Base-by-base conservation (phyloP, 2,888 invertebrate species). In the Lobophora halterata region DNA sequence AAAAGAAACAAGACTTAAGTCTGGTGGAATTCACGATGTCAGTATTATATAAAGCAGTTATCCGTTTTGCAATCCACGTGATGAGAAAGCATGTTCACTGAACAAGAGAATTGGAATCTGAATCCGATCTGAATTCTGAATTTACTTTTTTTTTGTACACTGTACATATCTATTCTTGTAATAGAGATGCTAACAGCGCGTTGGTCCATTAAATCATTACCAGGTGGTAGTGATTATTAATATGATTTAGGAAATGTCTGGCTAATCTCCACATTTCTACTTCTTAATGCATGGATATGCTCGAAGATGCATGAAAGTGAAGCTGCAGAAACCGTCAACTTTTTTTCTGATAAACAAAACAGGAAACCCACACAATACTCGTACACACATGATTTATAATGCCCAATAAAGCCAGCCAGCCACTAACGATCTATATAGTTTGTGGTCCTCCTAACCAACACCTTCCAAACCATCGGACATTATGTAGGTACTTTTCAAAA, bases 371-470 rank as follows among this genome's bases (percentile, higher is more conserved):
- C 81, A 81, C 81, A 79, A 79, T 73, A n/a, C n/a, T n/a, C n/a
- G n/a, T n/a, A n/a, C n/a, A n/a, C n/a, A n/a, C n/a, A 61, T 71
- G 74, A 81, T 80, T 79, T 78, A 80, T 77, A 67, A 63, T 74
- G 73, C 65, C 58, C 66, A 72, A 76, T 74, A 76, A 76, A 82
- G n/a, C n/a, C n/a, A n/a, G n/a, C n/a, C n/a, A n/a, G n/a, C n/a
- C n/a, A n/a, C n/a, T n/a, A n/a, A n/a, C n/a, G n/a, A n/a, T n/a
- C n/a, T n/a, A n/a, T n/a, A n/a, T n/a, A n/a, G n/a, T n/a, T n/a
- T n/a, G n/a, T n/a, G n/a, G n/a, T n/a, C n/a, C n/a, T n/a, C n/a
- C n/a, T n/a, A n/a, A n/a, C n/a, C n/a, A n/a, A n/a, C n/a, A n/a
- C n/a, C n/a, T n/a, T n/a, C n/a, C n/a, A n/a, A n/a, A n/a, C n/a